phyloP scores from a whole-genome alignment of 2,113 vertebrate species.

The Pachypanchax playfairii region DNA sequence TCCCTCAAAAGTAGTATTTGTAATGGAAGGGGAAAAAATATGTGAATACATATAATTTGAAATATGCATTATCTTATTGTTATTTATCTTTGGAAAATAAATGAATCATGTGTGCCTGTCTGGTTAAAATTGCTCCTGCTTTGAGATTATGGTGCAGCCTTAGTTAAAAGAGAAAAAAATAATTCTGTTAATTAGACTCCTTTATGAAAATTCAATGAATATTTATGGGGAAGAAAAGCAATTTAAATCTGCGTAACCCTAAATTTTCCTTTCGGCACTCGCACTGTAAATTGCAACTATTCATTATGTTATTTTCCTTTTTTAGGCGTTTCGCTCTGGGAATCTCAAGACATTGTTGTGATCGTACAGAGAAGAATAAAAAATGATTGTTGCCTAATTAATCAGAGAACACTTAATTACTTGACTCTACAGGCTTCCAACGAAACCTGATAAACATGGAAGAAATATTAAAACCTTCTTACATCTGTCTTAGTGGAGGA shows the following conservation, averaged over 20 bases:
- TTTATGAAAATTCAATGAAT: slow-evolving; percentile 69
- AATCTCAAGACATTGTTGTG: slow-evolving; percentile 71
- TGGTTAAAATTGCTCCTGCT: slow-evolving; percentile 23
- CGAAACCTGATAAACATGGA: slow-evolving; percentile 50
- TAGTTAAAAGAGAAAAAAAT: slow-evolving; percentile 58
- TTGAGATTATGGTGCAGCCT: slow-evolving; percentile 29
- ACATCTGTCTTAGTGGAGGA: slow-evolving; percentile 26
- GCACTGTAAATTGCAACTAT: slow-evolving; percentile 61
- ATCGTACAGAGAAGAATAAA: slow-evolving; percentile 63
- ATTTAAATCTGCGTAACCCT: slow-evolving; percentile 59
- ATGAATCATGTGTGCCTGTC: slow-evolving; percentile 16
- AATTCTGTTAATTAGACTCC: slow-evolving; percentile 70
- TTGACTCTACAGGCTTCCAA: slow-evolving; percentile 56
- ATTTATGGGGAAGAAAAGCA: slow-evolving; percentile 62
- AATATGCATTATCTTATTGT: neutral
- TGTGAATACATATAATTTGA: neutral
- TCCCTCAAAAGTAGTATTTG: neutral
- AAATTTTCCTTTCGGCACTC: slow-evolving; percentile 53
- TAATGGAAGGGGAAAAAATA: neutral
- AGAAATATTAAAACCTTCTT: slow-evolving; percentile 50
- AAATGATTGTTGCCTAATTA: slow-evolving; percentile 76
- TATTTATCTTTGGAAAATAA: slow-evolving; percentile 35
- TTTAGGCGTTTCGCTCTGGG: slow-evolving; percentile 67
- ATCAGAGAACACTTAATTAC: slow-evolving; percentile 76
- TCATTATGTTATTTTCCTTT: slow-evolving; percentile 70